Evolutionary conservation across 2,113 vertebrate species (phyloP).

Genomic region (Microtus montanus): DNA sequence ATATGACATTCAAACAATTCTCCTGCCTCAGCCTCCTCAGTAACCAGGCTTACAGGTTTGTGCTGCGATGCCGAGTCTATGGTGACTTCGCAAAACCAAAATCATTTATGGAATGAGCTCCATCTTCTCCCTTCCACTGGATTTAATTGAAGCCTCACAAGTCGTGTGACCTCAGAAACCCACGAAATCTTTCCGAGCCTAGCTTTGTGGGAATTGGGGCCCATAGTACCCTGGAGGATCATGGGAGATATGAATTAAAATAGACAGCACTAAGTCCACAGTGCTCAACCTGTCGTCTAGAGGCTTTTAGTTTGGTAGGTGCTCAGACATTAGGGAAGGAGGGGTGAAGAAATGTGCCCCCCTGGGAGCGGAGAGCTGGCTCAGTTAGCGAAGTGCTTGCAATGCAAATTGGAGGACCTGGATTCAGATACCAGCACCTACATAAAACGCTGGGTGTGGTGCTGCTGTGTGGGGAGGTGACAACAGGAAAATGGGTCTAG

Average conservation of each 20-base stretch:
- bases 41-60: not conserved
- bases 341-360: not conserved
- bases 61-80: not conserved
- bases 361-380: not conserved
- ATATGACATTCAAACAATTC: not conserved
- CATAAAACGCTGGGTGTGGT: not conserved
- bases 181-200: not conserved
- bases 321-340: not conserved
- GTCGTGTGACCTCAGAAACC: not conserved
- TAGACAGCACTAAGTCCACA: not conserved
- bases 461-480: not conserved
- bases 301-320: not conserved
- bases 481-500: not conserved
- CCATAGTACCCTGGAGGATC: not conserved
- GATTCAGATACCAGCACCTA: not conserved
- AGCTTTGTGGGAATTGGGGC: not conserved
- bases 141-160: not conserved
- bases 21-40: not conserved
- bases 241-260: constrained; percentile 4
- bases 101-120: not conserved
- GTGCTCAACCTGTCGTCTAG: too few species aligned
- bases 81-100: not conserved
- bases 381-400: not conserved
- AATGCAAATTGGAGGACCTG: not conserved
- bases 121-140: not conserved